A percentile compares a stretch with the other conserved stretches of the same genome.
phyloP scores from a whole-genome alignment of 2,888 invertebrate genomes.

The Eilema caniola region DNA sequence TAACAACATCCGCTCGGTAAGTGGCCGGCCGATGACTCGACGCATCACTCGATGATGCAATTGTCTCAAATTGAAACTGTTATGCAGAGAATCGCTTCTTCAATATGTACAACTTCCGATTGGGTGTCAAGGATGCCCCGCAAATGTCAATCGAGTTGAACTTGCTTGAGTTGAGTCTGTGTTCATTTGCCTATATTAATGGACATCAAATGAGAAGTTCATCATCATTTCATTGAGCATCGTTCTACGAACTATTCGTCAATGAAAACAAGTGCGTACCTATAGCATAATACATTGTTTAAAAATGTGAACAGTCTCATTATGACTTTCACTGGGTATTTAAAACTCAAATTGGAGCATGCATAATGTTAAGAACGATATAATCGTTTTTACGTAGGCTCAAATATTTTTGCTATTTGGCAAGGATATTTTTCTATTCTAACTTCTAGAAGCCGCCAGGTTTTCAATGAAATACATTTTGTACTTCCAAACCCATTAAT shows the following conservation, averaged over 20 bases:
- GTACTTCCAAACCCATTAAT: no score
- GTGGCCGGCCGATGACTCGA: slow-evolving; percentile 83
- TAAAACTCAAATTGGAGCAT: neutral
- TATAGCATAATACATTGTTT: no score
- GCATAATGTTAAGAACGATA: no score
- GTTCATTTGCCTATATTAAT: slow-evolving; percentile 44
- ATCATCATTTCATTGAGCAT: slow-evolving; percentile 34
- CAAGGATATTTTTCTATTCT: neutral
- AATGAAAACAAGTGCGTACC: neutral
- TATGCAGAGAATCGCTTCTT: slow-evolving; percentile 67
- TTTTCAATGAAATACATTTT: neutral
- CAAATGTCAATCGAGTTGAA: slow-evolving; percentile 69
- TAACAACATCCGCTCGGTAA: slow-evolving; percentile 84
- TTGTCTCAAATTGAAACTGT: slow-evolving; percentile 68
- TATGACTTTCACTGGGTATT: neutral
- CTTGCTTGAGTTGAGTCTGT: slow-evolving; percentile 49
- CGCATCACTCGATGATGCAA: slow-evolving; percentile 79
- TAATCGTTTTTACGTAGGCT: no score
- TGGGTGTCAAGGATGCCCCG: slow-evolving; percentile 77
- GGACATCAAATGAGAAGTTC: slow-evolving; percentile 34
- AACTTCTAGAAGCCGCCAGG: neutral
- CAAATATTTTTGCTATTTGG: no score
- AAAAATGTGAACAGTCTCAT: no score
- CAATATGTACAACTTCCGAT: slow-evolving; percentile 81
- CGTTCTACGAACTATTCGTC: slow-evolving; percentile 34